Percentiles rank a stretch among this genome's conserved stretches.
These are phyloP conservation scores for Cyanoliseus patagonus DNA, from an alignment of 2,113 vertebrate species.

Conservation along the genomic window DNA sequence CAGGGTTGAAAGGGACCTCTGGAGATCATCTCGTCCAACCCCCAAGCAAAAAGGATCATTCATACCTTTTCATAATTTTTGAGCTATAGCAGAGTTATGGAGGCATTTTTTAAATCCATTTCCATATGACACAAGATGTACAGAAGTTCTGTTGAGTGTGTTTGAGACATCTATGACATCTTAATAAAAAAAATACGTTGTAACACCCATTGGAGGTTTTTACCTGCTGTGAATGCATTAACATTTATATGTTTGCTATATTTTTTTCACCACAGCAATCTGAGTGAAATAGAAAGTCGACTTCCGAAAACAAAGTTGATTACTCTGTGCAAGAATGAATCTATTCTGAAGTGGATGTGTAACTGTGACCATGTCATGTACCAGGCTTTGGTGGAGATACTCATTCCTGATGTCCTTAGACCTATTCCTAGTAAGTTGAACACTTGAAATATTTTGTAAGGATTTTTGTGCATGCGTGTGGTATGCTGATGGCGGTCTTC, in stretches of 20 bases:
- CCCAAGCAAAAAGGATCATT: neutral
- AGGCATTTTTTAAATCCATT: constrained; percentile 3
- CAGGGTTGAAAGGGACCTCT: neutral
- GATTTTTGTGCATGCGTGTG: constrained; percentile 1
- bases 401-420: constrained; percentile 84
- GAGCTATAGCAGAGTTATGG: neutral
- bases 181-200: constrained; percentile 55
- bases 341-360: constrained; percentile 86
- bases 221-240: constrained; percentile 55
- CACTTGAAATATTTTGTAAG: constrained; percentile 41
- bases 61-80: constrained; percentile 16
- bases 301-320: constrained; percentile 83
- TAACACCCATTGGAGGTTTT: constrained; percentile 66
- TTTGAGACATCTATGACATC: constrained; percentile 50
- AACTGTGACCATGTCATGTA: constrained; percentile 88
- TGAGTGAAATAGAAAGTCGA: constrained; percentile 87
- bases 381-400: constrained; percentile 75
- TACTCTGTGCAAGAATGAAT: constrained; percentile 84
- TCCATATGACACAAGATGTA: neutral
- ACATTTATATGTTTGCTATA: constrained; percentile 64
- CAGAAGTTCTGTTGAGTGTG: constrained; percentile 2
- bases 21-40: neutral
- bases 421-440: constrained; percentile 86
- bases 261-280: constrained; percentile 80
- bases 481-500: neutral